phyloP scores from a whole-genome alignment of 1,140 invertebrate species.

The Dendrolimus kikuchii region DNA sequence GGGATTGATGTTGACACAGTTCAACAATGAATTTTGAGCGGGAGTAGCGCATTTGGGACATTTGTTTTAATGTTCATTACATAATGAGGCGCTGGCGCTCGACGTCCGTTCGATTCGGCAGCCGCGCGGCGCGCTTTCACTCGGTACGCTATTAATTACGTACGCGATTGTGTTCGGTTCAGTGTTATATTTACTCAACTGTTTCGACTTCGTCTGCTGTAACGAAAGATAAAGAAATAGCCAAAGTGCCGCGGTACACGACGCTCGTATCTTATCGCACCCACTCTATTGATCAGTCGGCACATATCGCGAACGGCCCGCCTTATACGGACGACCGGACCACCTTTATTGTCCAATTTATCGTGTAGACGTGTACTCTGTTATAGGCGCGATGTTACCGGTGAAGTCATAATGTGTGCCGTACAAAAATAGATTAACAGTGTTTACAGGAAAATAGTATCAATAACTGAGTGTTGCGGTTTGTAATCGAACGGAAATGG shows the following conservation, averaged over 20 bases:
- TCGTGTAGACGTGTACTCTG: slow-evolving; percentile 52
- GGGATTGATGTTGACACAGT: slow-evolving; percentile 12
- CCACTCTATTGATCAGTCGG: slow-evolving; percentile 64
- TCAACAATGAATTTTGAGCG: slow-evolving; percentile 39
- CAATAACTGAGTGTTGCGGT: slow-evolving; percentile 67
- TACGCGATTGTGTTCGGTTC: slow-evolving; percentile 45
- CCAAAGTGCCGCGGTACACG: slow-evolving; percentile 39
- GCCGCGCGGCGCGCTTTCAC: slow-evolving; percentile 53
- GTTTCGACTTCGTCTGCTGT: slow-evolving; percentile 36
- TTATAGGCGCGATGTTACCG: slow-evolving; percentile 60
- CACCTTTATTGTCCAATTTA: slow-evolving; percentile 67
- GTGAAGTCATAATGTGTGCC: slow-evolving; percentile 67
- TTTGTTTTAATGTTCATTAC: slow-evolving; percentile 66
- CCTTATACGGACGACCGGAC: slow-evolving; percentile 57
- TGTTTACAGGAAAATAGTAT: slow-evolving; percentile 68
- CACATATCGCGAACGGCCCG: slow-evolving; percentile 59
- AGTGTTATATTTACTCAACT: slow-evolving; percentile 64
- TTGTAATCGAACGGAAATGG: slow-evolving; percentile 66
- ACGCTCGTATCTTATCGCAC: slow-evolving; percentile 60
- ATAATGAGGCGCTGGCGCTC: slow-evolving; percentile 48
- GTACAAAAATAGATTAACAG: slow-evolving; percentile 62
- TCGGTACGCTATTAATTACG: slow-evolving; percentile 53
- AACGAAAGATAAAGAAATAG: slow-evolving; percentile 60
- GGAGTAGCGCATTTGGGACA: slow-evolving; percentile 47
- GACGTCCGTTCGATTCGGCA: slow-evolving; percentile 21